A percentile compares a stretch with the other conserved stretches of the same genome.
phyloP scores from a whole-genome alignment of 1,140 invertebrate genomes.

The Drosophila mayri region DNA sequence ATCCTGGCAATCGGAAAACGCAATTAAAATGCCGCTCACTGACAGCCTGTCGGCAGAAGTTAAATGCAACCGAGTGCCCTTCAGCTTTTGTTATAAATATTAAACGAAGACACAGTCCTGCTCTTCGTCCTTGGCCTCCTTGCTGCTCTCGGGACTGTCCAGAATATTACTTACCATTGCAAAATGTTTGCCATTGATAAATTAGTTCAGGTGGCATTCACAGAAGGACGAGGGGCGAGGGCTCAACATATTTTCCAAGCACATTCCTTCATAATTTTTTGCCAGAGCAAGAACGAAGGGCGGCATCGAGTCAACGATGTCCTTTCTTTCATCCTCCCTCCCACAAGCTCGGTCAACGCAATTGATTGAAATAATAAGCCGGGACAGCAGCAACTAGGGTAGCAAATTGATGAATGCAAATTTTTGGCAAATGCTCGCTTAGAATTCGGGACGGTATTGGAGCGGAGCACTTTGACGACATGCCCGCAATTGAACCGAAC shows the following conservation, averaged over 20 bases:
- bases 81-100: slow-evolving; percentile 74
- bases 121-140: slow-evolving; percentile 58
- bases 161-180: slow-evolving; percentile 25
- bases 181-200: slow-evolving; percentile 46
- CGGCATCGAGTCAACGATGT: not conserved
- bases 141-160: slow-evolving; percentile 17
- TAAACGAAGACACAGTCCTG: slow-evolving; percentile 58
- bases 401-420: slow-evolving; percentile 46
- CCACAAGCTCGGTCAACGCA: slow-evolving; percentile 3
- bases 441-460: slow-evolving; percentile 7
- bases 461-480: slow-evolving; percentile 59
- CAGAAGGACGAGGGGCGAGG: not conserved
- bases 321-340: not conserved
- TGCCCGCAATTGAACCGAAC: slow-evolving; percentile 55
- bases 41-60: slow-evolving; percentile 42
- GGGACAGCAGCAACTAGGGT: slow-evolving; percentile 18
- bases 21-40: slow-evolving; percentile 61
- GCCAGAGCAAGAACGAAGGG: slow-evolving; percentile 13
- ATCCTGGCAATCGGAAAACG: slow-evolving; percentile 42
- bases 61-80: slow-evolving; percentile 55
- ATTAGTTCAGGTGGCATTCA: slow-evolving; percentile 30
- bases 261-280: slow-evolving; percentile 6
- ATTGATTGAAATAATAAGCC: slow-evolving; percentile 48
- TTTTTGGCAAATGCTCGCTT: slow-evolving; percentile 13
- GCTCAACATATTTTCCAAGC: slow-evolving; percentile 36